Evolutionary conservation across 2,888 invertebrate genomes (phyloP).

Genomic region (Lacanobia oleracea): DNA sequence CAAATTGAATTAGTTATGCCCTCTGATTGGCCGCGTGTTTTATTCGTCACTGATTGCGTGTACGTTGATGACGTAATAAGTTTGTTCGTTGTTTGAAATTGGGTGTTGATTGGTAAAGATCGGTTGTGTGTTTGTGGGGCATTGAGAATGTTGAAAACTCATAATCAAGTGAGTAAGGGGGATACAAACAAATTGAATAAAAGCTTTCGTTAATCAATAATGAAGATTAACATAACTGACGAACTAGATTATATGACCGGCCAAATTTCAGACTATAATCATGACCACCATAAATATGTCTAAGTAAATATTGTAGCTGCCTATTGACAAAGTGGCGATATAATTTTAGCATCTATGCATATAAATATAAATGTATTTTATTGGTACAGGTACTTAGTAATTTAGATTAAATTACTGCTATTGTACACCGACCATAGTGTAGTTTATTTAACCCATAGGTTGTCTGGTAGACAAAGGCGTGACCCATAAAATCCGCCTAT

Average conservation of each 20-base stretch:
- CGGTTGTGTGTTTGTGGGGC: constrained; percentile 30
- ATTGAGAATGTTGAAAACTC: constrained; percentile 6
- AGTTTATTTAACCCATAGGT: no score
- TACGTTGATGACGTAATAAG: constrained; percentile 64
- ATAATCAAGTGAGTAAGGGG: background rate
- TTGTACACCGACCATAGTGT: no score
- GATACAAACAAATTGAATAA: background rate
- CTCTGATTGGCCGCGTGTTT: constrained; percentile 72
- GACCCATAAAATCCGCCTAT: no score
- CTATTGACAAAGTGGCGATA: background rate
- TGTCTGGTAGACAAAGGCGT: no score
- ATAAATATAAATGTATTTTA: no score
- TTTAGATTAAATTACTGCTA: no score
- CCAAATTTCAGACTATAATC: no score
- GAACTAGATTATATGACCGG: background rate
- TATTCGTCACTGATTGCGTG: constrained; percentile 63
- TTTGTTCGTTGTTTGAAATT: constrained; percentile 61
- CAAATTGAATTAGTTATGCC: constrained; percentile 78
- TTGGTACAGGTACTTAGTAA: no score
- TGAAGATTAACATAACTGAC: background rate
- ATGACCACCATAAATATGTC: no score
- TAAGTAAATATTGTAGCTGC: background rate
- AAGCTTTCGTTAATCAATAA: background rate
- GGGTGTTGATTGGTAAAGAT: constrained; percentile 61
- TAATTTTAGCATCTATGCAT: background rate